These are phyloP conservation scores for Anguilla pacifica DNA, from an alignment of 2,797 vertebrate genomes.

Conservation along the genomic window DNA sequence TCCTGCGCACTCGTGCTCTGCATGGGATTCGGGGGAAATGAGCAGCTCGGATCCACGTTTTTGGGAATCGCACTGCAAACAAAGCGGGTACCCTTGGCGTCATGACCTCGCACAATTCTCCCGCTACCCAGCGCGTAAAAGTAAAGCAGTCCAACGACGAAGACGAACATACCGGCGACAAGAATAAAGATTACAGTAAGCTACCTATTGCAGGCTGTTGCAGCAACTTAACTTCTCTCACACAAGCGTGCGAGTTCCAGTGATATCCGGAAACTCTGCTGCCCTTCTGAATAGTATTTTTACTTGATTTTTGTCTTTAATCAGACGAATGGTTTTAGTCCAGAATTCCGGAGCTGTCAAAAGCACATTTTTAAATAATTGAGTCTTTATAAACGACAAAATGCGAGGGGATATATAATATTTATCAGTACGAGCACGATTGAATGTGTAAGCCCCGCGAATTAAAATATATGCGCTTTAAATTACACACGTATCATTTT, in stretches of 20 bases:
- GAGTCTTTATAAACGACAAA: not conserved
- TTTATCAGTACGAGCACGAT: not conserved
- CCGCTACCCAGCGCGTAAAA: slow-evolving; percentile 63
- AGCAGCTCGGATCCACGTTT: slow-evolving; percentile 80
- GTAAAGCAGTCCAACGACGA: slow-evolving; percentile 69
- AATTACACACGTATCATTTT: slow-evolving; percentile 36
- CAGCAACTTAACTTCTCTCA: not conserved
- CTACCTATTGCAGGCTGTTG: not conserved
- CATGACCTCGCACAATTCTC: slow-evolving; percentile 58
- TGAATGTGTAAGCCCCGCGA: not conserved
- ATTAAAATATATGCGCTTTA: not conserved
- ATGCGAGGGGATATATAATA: not conserved
- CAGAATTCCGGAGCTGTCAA: slow-evolving; percentile 19
- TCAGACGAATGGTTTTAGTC: slow-evolving; percentile 17
- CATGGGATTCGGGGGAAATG: slow-evolving; percentile 74
- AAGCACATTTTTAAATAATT: slow-evolving; percentile 36
- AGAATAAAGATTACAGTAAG: not conserved
- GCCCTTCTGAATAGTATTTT: not conserved
- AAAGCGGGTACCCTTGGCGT: slow-evolving; percentile 81
- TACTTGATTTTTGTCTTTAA: not conserved
- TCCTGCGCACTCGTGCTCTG: slow-evolving; percentile 80
- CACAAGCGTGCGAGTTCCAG: not conserved
- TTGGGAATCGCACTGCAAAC: slow-evolving; percentile 90
- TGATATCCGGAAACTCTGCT: slow-evolving; percentile 8
- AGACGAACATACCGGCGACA: slow-evolving; percentile 71